A percentile compares a stretch with the other conserved stretches of the same genome.
Conservation (phyloP, 2,888 invertebrate genomes). For the Meta bourneti region DNA sequence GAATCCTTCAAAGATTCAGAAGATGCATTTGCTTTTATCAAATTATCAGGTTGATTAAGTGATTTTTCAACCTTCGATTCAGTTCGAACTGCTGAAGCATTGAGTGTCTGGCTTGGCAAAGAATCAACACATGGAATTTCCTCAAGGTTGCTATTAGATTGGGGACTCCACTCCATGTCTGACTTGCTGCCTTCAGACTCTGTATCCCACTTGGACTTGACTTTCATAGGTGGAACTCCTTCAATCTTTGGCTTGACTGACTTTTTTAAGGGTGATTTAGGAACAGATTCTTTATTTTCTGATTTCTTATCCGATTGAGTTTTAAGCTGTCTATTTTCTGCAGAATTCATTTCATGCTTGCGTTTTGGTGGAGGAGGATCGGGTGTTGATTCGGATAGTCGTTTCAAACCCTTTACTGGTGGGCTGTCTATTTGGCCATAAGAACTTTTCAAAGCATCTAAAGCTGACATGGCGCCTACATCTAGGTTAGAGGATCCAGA, state of each 20-base stretch:
- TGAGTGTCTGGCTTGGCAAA: not conserved
- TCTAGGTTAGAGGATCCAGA: not conserved
- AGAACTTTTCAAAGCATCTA: slow-evolving; percentile 61
- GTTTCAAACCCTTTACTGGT: not conserved
- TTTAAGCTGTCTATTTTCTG: not conserved
- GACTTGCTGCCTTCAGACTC: slow-evolving; percentile 68
- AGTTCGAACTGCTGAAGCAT: not conserved
- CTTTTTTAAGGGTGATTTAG: not conserved
- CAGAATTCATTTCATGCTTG: not conserved
- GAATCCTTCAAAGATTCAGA: not conserved
- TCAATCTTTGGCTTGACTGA: not conserved
- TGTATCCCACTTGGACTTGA: slow-evolving; percentile 75
- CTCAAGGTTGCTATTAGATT: not conserved
- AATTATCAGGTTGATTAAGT: too few species aligned
- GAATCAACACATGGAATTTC: not conserved
- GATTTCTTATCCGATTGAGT: not conserved
- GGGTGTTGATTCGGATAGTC: not conserved
- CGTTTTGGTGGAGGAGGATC: not conserved
- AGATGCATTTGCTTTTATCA: not conserved
- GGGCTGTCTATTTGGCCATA: slow-evolving; percentile 53
- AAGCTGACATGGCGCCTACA: slow-evolving; percentile 31
- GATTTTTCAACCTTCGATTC: not conserved
- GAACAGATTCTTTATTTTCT: not conserved
- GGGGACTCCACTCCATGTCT: slow-evolving; percentile 65
- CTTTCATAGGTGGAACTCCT: slow-evolving; percentile 18